Evolutionary conservation across 2,797 vertebrate species (phyloP), one percentile per base, ranked within the genome.

Genomic region (Arrhamphus sclerolepis): DNA sequence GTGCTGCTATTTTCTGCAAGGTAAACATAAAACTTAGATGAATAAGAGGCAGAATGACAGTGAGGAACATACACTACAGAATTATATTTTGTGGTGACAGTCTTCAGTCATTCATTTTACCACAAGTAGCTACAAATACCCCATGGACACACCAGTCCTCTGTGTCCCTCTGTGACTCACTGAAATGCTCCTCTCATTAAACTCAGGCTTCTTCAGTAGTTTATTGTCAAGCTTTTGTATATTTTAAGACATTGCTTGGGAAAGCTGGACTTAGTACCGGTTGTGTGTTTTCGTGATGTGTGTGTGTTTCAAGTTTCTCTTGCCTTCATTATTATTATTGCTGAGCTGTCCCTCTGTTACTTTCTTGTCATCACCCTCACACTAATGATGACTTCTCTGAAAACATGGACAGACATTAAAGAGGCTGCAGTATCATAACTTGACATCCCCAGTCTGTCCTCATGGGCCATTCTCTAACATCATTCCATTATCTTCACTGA

Each of bases 401-500:
- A 71, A 54, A 70, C 61, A 80, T 54, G 29, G 29, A 62, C 40
- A 57, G 61, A 81, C 70, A 80, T 84, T 75, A 73, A 81, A 68
- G 60, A 79, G 43, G 31, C 55, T 68, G 47, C 54, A 31, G 53
- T 22, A 60, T 80, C 64, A 84, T 70, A 72, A 82, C 75, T 69
- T 68, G 52, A 70, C 78, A 67, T 83, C 44, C 44, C 49, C 1
- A 14, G 42, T 46, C 40, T 80, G 48, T 66, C 47, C 66, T 56
- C 57, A 26, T 48, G 62, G 75, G 43, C 64, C 61, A 69, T 69
- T 83, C 66, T 83, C 47, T 22, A 57, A 56, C 65, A 71, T 73
- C 71, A 69, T 83, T 77, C 52, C 74, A 66, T 87, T 68, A 81
- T 85, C 66, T 65, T 78, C 51, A 17, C 66, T 24, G 55, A 72